Evolutionary conservation across 2,888 invertebrate species (phyloP).

Genomic region (Spialia ferax): DNA sequence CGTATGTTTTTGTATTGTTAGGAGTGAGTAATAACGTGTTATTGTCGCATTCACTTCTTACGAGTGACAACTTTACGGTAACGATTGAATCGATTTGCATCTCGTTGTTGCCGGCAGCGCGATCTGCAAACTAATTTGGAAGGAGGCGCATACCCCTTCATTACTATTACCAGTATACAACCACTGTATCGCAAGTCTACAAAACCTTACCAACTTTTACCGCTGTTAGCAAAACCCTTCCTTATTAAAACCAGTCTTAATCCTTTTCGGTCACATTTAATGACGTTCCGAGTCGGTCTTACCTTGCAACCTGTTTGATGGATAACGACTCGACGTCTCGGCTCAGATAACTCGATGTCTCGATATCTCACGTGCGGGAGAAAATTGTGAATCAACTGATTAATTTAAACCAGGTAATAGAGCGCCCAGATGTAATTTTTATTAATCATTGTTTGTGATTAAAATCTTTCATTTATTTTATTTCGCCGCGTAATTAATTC

Average conservation of each 20-base stretch:
- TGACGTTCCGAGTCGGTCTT: conserved; percentile 69
- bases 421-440: conserved; percentile 20
- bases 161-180: conserved; percentile 7
- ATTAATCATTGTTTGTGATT: conserved; percentile 37
- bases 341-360: conserved; percentile 59
- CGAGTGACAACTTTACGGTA: neutral
- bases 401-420: conserved; percentile 34
- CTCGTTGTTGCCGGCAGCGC: neutral
- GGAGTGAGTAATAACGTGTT: neutral
- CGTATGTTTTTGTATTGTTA: neutral
- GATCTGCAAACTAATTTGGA: conserved; percentile 17
- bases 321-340: conserved; percentile 70
- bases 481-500: conserved; percentile 31
- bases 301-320: conserved; percentile 69
- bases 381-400: conserved; percentile 49
- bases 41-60: neutral
- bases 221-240: conserved; percentile 64
- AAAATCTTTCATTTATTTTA: conserved; percentile 27
- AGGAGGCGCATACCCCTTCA: conserved; percentile 6
- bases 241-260: conserved; percentile 74
- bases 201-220: conserved; percentile 38
- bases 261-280: conserved; percentile 82
- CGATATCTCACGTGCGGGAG: conserved; percentile 55
- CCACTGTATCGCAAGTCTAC: conserved; percentile 36
- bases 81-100: neutral